phyloP scores from a whole-genome alignment of 2,113 vertebrate species.

The Planiliza haematocheilus region DNA sequence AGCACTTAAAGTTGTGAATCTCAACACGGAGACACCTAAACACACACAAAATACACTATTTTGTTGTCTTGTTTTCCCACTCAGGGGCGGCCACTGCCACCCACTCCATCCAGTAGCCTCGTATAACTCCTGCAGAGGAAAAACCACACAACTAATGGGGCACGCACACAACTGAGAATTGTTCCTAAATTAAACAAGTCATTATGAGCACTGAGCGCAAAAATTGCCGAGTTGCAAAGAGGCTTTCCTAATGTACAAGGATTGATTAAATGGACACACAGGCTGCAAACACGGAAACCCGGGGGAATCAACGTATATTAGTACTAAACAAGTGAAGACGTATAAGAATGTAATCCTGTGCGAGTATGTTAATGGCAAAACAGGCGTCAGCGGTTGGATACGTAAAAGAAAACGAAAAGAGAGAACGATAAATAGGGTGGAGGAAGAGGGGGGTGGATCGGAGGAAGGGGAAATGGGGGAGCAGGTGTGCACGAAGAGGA shows the following conservation, averaged over 20 bases:
- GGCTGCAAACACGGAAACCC: no score
- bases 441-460: constrained; percentile 32
- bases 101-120: not conserved
- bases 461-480: constrained; percentile 43
- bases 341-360: no score
- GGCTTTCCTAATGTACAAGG: constrained; percentile 11
- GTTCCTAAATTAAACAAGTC: constrained; percentile 25
- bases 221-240: constrained; percentile 26
- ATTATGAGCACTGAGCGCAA: not conserved
- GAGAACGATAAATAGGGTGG: constrained; percentile 42
- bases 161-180: not conserved
- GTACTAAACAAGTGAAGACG: not conserved
- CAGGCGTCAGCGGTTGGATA: no score
- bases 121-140: constrained; percentile 16
- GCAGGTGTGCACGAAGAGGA: constrained; percentile 58
- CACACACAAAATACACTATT: no score
- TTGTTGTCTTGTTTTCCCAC: no score
- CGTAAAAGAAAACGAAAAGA: constrained; percentile 7
- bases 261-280: constrained; percentile 28
- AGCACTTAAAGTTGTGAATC: not conserved
- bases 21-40: no score
- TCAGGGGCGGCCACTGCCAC: no score
- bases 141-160: not conserved
- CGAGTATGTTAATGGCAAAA: no score
- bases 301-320: not conserved